A percentile compares a stretch with the other conserved stretches of the same genome.
These are phyloP conservation scores for Hydrophis major DNA, from an alignment of 2,797 vertebrate genomes.

Conservation along the genomic window DNA sequence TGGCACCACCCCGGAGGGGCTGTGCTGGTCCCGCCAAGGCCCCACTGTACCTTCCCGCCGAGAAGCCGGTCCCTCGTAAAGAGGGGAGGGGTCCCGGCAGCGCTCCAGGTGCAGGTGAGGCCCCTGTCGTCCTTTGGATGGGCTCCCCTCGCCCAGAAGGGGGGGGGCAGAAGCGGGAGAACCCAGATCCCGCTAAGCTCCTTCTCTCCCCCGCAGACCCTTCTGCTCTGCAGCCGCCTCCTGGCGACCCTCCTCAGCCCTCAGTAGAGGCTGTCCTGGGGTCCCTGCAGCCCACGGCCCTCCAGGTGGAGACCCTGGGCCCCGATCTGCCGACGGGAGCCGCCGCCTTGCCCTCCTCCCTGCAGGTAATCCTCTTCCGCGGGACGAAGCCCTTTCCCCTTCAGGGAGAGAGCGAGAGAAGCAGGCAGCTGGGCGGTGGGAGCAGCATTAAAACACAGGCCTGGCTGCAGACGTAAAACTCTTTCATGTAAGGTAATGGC, in stretches of 20 bases:
- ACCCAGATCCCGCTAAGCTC: neutral
- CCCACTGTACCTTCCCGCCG: rapidly evolving
- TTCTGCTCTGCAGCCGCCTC: neutral
- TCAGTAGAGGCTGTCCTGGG: neutral
- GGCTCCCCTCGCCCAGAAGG: neutral
- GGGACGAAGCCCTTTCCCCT: neutral
- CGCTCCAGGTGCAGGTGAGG: rapidly evolving
- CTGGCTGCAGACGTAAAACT: neutral
- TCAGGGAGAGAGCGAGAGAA: neutral
- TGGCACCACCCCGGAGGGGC: constrained; percentile 76
- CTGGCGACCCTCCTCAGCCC: neutral
- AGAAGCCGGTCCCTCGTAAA: neutral
- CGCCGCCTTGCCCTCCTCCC: neutral
- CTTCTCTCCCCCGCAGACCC: neutral
- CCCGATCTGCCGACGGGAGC: constrained; percentile 59
- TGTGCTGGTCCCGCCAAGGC: rapidly evolving
- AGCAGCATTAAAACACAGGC: neutral
- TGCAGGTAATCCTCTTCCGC: constrained; percentile 56
- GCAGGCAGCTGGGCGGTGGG: neutral
- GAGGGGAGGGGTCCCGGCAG: neutral
- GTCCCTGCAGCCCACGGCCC: neutral
- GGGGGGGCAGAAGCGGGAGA: neutral
- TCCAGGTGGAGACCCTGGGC: rapidly evolving
- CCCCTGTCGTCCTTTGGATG: neutral
- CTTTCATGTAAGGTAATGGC: neutral